phyloP scores from a whole-genome alignment of 2,888 invertebrate genomes.

The Osmoderma eremita region DNA sequence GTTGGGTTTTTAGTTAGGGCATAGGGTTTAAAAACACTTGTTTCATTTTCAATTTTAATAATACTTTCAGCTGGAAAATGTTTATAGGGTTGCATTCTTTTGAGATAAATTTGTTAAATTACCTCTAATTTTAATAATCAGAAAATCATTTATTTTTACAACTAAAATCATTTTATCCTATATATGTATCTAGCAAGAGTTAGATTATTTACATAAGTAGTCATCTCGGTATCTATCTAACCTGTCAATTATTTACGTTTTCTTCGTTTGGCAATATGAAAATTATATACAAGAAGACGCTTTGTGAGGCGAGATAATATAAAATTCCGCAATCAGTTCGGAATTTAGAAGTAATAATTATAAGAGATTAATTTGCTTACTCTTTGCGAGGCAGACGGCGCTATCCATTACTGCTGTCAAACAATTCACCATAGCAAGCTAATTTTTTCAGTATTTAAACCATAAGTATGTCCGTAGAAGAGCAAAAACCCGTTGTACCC shows the following conservation, averaged over 20 bases:
- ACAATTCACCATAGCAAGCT: slow-evolving; percentile 16
- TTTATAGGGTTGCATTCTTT: too few relatives aligned
- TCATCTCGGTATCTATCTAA: too few relatives aligned
- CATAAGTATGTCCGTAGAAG: slow-evolving; percentile 44
- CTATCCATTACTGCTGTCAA: slow-evolving; percentile 17
- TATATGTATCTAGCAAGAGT: too few relatives aligned
- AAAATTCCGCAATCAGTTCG: background rate
- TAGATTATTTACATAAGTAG: too few relatives aligned
- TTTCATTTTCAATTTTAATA: too few relatives aligned
- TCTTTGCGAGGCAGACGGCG: background rate
- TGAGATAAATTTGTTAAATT: too few relatives aligned
- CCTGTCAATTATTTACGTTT: slow-evolving; percentile 14
- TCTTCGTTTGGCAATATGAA: background rate
- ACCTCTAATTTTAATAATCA: too few relatives aligned
- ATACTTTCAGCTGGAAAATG: too few relatives aligned
- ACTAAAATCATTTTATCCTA: too few relatives aligned
- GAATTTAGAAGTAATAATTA: background rate
- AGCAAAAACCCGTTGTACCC: slow-evolving; percentile 43
- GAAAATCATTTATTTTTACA: too few relatives aligned
- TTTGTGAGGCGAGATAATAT: background rate
- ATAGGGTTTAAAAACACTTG: too few relatives aligned
- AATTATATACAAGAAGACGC: background rate
- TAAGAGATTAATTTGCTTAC: slow-evolving; percentile 21
- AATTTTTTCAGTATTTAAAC: background rate
- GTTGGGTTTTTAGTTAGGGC: too few relatives aligned